Conservation (phyloP, 2,113 vertebrate genomes). For the Muntiacus reevesi region DNA sequence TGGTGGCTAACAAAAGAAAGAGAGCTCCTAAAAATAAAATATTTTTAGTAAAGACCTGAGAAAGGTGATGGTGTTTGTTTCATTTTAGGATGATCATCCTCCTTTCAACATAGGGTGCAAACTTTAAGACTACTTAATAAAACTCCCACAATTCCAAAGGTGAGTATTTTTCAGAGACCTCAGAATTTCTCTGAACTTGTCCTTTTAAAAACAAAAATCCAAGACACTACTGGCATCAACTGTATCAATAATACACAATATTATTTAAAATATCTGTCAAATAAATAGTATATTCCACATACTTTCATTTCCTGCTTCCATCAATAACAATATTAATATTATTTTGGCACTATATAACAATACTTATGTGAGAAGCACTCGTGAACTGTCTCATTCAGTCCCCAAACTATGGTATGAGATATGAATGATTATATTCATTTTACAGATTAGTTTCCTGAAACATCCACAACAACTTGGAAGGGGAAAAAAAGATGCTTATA, state of each 20-base stretch:
- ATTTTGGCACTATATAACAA: neutral
- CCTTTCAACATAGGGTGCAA: neutral
- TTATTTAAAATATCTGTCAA: conserved; percentile 12
- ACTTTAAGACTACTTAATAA: neutral
- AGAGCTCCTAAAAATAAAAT: neutral
- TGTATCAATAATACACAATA: neutral
- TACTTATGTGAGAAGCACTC: neutral
- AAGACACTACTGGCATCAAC: neutral
- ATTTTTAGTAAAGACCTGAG: conserved; percentile 22
- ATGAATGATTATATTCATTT: neutral
- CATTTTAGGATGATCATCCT: neutral
- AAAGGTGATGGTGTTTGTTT: neutral
- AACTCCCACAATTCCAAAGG: neutral
- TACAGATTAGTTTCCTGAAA: neutral
- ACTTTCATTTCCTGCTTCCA: neutral
- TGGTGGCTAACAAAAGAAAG: neutral
- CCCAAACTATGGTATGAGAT: neutral
- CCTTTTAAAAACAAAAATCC: conserved; percentile 18
- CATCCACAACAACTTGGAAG: neutral
- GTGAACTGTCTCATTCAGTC: neutral
- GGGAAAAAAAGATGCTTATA: conserved; percentile 1
- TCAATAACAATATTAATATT: neutral
- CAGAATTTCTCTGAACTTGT: neutral
- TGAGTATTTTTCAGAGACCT: conserved; percentile 9
- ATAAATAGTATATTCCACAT: neutral